Percentiles rank a stretch among this genome's conserved stretches.
Conservation (phyloP, 2,797 vertebrate species). For the Diplodus sargus region DNA sequence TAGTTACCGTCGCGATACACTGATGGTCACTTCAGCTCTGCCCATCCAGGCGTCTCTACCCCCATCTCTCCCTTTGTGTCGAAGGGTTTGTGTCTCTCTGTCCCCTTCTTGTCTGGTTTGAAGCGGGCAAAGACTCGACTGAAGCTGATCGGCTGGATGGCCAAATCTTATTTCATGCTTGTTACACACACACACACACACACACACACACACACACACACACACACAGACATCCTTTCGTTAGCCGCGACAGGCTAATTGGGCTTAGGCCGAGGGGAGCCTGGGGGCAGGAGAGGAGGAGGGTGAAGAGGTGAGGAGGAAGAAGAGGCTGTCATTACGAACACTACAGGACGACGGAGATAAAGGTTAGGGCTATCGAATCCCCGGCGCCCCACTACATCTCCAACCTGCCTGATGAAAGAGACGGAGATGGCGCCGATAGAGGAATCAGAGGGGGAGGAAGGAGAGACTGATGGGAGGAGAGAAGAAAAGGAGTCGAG, state of each 20-base stretch:
- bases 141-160: slow-evolving; percentile 70
- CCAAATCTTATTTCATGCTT: slow-evolving; percentile 83
- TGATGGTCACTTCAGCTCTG: not conserved
- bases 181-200: slow-evolving; percentile 62
- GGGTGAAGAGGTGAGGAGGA: slow-evolving; percentile 51
- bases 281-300: slow-evolving; percentile 38
- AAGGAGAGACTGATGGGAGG: not conserved
- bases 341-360: slow-evolving; percentile 49
- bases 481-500: not conserved
- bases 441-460: not conserved
- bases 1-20: not conserved
- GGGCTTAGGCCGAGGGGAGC: slow-evolving; percentile 65
- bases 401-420: slow-evolving; percentile 30
- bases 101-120: slow-evolving; percentile 47
- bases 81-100: slow-evolving; percentile 20
- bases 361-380: slow-evolving; percentile 67
- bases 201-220: slow-evolving; percentile 12
- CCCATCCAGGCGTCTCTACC: slow-evolving; percentile 7
- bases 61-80: slow-evolving; percentile 18
- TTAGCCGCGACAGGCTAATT: slow-evolving; percentile 84
- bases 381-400: slow-evolving; percentile 35
- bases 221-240: slow-evolving; percentile 42
- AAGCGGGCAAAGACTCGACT: slow-evolving; percentile 42
- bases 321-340: slow-evolving; percentile 55
- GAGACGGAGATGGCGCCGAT: slow-evolving; percentile 35